A percentile compares a stretch with the other conserved stretches of the same genome.
Conservation (phyloP, 2,888 invertebrate genomes). For the Drosophila phalerata region DNA sequence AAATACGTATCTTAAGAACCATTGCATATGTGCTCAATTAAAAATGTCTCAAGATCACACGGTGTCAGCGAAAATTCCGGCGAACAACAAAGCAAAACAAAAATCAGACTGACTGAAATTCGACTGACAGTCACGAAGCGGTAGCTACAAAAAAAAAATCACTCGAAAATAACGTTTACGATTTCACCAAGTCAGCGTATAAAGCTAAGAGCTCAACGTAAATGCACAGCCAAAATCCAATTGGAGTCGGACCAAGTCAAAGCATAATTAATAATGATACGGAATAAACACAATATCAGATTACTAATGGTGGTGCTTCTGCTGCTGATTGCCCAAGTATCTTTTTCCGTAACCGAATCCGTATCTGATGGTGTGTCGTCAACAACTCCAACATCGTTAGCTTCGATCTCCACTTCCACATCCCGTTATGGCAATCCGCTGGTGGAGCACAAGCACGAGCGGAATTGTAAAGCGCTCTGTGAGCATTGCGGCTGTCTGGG, state of each 20-base stretch:
- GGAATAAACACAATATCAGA: slow-evolving; percentile 26
- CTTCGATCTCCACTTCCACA: slow-evolving; percentile 14
- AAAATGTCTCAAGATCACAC: slow-evolving; percentile 76
- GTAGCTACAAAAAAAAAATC: slow-evolving; percentile 11
- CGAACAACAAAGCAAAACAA: slow-evolving; percentile 64
- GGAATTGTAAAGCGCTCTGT: slow-evolving; percentile 83
- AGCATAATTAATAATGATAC: slow-evolving; percentile 50
- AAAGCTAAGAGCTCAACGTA: slow-evolving; percentile 46
- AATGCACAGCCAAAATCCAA: slow-evolving; percentile 48
- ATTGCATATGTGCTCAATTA: slow-evolving; percentile 60
- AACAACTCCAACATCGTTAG: slow-evolving; percentile 4
- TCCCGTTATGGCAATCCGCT: slow-evolving; percentile 58
- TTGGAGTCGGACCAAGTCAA: slow-evolving; percentile 31
- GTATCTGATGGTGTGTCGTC: slow-evolving; percentile 16
- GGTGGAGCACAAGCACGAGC: slow-evolving; percentile 74
- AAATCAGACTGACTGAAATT: slow-evolving; percentile 69
- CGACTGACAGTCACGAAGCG: slow-evolving; percentile 72
- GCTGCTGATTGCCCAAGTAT: slow-evolving; percentile 39
- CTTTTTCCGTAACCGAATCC: slow-evolving; percentile 18
- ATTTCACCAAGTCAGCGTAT: slow-evolving; percentile 76
- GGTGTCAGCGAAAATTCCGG: slow-evolving; percentile 73
- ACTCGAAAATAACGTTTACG: slow-evolving; percentile 54
- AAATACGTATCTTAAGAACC: slow-evolving; percentile 28
- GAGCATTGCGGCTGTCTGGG: slow-evolving; percentile 84
- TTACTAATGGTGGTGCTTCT: slow-evolving; percentile 35